Evolutionary conservation across 2,888 invertebrate genomes (phyloP), one percentile per base, ranked within the genome.

Genomic region (Helobdella robusta): DNA sequence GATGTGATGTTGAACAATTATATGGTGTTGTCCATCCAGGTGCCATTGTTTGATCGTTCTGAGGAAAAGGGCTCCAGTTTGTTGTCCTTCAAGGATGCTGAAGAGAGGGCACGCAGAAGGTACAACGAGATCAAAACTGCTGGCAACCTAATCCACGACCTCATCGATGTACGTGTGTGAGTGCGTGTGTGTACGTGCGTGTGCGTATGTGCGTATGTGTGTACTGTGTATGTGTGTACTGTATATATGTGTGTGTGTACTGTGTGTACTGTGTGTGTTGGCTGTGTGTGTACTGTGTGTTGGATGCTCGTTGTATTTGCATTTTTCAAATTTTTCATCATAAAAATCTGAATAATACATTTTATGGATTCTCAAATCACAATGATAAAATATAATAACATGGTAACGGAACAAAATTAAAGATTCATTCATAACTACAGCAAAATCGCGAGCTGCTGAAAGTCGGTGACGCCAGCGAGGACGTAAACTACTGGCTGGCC

Each of bases 41-140:
- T 84, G 62, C 91, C 94, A 0, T 80, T 94, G n/a, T 92, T 91
- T 79, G 89, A 89, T 79, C 83, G 94, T 66, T 89, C 86, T 74
- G 92, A 92, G 74, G 87, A 86, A 2, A 89, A 89, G 74, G 89
- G 88, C 81, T 89, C 91, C 72, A 84, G 87, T 0, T 83, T 91
- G 3, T 81, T 94, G 32, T 86, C 86, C 70, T 82, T 93, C 63
- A 91, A 92, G 32, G 92, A 92, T 72, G 84, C 88, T 23, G 74
- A 84, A 18, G 91, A 91, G 71, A 84, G 85, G 66, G 85, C 86
- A 20, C 82, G 83, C n/a, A 89, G 86, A 76, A 84, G 91, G 64
- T 90, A 90, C 74, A 81, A 80, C 0, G 89, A 90, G 70, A 87
- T 94, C 67, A 81, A 82, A 72, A 82, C 83, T 15, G 87, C 88